Conservation (phyloP, 92 coral and sea anemone species). For the Parazoanthus swiftii region DNA sequence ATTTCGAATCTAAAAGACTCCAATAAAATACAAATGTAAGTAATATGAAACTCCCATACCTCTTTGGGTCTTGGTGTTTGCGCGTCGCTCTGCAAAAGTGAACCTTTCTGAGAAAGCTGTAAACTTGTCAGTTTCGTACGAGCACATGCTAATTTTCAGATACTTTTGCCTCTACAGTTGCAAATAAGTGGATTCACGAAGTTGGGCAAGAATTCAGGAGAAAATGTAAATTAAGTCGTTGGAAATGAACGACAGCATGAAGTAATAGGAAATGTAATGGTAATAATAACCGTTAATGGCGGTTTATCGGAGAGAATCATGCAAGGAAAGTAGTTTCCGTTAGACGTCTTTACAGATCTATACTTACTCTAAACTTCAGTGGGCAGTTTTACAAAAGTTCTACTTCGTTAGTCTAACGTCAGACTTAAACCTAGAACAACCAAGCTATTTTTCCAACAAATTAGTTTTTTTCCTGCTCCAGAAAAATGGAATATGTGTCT, state of each 20-base stretch:
- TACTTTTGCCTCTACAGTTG: not conserved
- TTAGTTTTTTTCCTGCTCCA: too few relatives aligned
- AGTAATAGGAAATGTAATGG: not conserved
- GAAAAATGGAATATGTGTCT: too few relatives aligned
- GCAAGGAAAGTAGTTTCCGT: not conserved
- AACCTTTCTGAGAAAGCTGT: too few relatives aligned
- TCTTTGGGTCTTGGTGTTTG: too few relatives aligned
- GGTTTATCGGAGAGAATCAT: not conserved
- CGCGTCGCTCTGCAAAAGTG: not conserved
- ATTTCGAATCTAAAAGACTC: too few relatives aligned
- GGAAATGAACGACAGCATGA: not conserved
- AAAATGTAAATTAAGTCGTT: constrained; percentile 32
- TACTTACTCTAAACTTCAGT: not conserved
- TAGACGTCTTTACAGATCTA: not conserved
- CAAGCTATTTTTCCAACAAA: too few relatives aligned
- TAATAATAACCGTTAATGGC: not conserved
- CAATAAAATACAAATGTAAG: too few relatives aligned
- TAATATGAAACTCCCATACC: too few relatives aligned
- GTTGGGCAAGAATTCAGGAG: constrained; percentile 37
- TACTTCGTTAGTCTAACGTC: too few relatives aligned
- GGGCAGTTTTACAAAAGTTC: not conserved
- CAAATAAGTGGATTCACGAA: constrained; percentile 45
- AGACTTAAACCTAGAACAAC: too few relatives aligned
- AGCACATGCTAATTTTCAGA: not conserved
- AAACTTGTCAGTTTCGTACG: too few relatives aligned